A percentile compares a stretch with the other conserved stretches of the same genome.
These are phyloP conservation scores for Zaprionus vittiger DNA, from an alignment of 1,140 invertebrate genomes.

Conservation along the genomic window DNA sequence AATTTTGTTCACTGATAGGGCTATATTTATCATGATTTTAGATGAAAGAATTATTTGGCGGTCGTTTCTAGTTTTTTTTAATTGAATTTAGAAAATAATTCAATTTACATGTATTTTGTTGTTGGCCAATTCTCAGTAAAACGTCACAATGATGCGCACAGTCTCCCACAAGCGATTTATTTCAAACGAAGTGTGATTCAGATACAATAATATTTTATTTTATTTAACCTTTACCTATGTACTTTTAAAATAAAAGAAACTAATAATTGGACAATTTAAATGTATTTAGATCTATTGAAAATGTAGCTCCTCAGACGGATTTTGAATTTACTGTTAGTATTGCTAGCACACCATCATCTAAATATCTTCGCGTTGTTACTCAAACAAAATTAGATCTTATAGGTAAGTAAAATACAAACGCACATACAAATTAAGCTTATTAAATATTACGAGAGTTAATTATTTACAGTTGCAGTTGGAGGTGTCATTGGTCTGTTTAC, in stretches of 20 bases:
- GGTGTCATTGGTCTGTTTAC: conserved; percentile 66
- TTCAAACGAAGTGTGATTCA: too few relatives aligned
- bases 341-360: conserved; percentile 51
- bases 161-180: too few relatives aligned
- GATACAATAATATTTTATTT: too few relatives aligned
- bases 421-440: neutral
- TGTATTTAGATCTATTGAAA: conserved; percentile 22
- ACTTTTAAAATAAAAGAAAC: neutral
- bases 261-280: neutral
- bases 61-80: too few relatives aligned
- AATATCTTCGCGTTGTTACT: conserved; percentile 54
- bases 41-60: too few relatives aligned
- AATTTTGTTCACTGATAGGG: too few relatives aligned
- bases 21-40: too few relatives aligned
- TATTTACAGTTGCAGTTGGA: conserved; percentile 54
- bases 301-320: conserved; percentile 9
- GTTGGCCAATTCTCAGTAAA: too few relatives aligned
- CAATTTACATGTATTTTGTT: too few relatives aligned
- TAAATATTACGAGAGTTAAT: neutral
- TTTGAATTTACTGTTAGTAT: conserved; percentile 56
- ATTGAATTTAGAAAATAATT: too few relatives aligned
- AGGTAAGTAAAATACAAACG: conserved; percentile 24
- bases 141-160: too few relatives aligned
- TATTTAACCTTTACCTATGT: too few relatives aligned
- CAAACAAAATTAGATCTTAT: conserved; percentile 64